Base-by-base conservation (phyloP, 2,888 invertebrate species). In the Asteroscopus sphinx region DNA sequence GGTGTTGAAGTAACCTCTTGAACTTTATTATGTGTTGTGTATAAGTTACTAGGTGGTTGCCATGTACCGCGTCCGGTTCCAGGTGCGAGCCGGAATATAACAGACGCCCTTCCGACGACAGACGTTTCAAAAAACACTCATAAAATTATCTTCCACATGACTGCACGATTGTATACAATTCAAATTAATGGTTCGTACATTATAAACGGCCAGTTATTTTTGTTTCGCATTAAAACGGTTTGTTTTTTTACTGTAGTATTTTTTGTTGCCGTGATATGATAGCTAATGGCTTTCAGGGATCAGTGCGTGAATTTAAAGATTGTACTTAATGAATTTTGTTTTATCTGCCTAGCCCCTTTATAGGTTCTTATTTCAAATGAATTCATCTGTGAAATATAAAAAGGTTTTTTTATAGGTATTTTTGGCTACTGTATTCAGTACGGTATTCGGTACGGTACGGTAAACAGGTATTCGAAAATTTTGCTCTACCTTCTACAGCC, bases 151-250 rank as follows among this genome's bases (percentile, higher is more conserved):
- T 80, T 80, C 67, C 76, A 78, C 79, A 76, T 75, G 80, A 80
- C 74, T 77, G 80, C 76, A 62, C 68, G 67, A 75, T 76, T 68
- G 82, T 82, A 73, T 79, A 85, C 85, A 82, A 81, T 82, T 80
- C 71, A 82, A 83, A 83, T 86, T 85, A 88, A 87, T 88, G 83
- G 83, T 68, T 81, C 71, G 80, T 76, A 80, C 81, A 81, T 80
- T 82, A 80, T 78, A 77, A 81, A 82, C 80, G 76, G 56, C 67
- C 76, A 72, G 86, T 79, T 89, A 88, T 88, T 88, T 83, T 81
- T 79, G 81, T 81, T 77, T 68, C 66, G 73, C 80, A 83, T 86
- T 85, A 86, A 82, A 79, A 79, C 41, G 66, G 76, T 83, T 83
- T 80, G 79, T 81, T 83, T 73, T 85, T 81, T 71, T 52, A 49